These are phyloP conservation scores for Dipodomys spectabilis DNA, from an alignment of 2,113 vertebrate genomes.

Conservation along the genomic window DNA sequence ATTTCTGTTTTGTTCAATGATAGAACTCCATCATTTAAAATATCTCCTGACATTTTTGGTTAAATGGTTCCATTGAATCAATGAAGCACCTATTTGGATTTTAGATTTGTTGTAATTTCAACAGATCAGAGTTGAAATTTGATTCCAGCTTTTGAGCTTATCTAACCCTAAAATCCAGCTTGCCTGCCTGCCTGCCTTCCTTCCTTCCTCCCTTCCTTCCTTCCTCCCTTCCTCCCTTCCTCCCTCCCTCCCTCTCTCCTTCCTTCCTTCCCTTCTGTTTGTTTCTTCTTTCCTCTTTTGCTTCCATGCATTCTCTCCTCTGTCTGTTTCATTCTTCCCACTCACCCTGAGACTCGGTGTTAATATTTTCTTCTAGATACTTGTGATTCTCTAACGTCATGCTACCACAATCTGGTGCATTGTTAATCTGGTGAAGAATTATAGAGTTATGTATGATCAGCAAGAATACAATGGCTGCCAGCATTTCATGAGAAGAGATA, in stretches of 20 bases:
- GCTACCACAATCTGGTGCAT: neutral
- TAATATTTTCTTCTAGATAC: neutral
- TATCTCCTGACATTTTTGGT: neutral
- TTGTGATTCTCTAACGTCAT: neutral
- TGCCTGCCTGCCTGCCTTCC: neutral
- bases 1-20: slow-evolving; percentile 10
- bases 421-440: neutral
- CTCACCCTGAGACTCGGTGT: neutral
- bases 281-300: neutral
- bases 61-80: neutral
- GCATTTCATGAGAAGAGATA: neutral
- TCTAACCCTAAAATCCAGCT: neutral
- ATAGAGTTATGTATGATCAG: neutral
- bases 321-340: neutral
- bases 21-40: neutral
- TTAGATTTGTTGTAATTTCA: neutral
- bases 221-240: neutral
- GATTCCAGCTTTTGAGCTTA: neutral
- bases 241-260: neutral
- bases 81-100: neutral
- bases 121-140: slow-evolving; percentile 3
- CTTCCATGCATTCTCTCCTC: neutral
- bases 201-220: neutral
- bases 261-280: neutral
- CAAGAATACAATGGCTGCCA: slow-evolving; percentile 5